Conservation (phyloP, 2,888 invertebrate species). For the Agrochola lota region DNA sequence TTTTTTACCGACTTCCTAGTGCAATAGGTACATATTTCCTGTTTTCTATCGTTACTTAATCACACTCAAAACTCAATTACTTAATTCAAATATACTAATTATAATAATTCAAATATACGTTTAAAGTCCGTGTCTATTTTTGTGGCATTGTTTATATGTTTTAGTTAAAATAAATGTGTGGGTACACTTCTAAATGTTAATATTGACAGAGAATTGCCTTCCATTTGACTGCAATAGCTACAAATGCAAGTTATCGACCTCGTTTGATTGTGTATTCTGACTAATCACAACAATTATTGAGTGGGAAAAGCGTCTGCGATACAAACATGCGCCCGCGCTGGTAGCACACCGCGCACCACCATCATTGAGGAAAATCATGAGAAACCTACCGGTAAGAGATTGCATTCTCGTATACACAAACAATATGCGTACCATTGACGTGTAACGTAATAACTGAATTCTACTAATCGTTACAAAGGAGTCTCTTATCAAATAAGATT, state of each 20-base stretch:
- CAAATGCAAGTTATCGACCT: constrained; percentile 26
- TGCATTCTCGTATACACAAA: constrained; percentile 46
- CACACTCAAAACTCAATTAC: too few species aligned
- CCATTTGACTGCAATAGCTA: constrained; percentile 24
- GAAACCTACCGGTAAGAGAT: constrained; percentile 31
- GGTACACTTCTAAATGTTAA: constrained; percentile 5
- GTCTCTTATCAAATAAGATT: constrained; percentile 87
- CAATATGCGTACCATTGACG: constrained; percentile 53
- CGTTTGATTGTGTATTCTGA: constrained; percentile 31
- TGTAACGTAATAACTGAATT: constrained; percentile 75
- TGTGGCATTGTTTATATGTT: constrained; percentile 12
- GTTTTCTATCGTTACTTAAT: not conserved
- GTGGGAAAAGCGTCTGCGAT: not conserved
- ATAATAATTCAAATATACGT: too few species aligned
- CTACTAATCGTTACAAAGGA: constrained; percentile 81
- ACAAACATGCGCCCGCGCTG: not conserved
- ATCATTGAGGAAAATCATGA: constrained; percentile 34
- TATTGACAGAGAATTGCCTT: constrained; percentile 17
- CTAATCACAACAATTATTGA: constrained; percentile 34
- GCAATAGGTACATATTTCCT: not conserved
- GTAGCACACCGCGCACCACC: not conserved
- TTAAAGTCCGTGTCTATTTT: constrained; percentile 23
- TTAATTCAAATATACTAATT: too few species aligned
- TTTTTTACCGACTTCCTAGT: not conserved
- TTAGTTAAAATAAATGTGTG: constrained; percentile 18